Base-by-base conservation (phyloP, 2,888 invertebrate genomes). In the Hydrotaea diabolus region DNA sequence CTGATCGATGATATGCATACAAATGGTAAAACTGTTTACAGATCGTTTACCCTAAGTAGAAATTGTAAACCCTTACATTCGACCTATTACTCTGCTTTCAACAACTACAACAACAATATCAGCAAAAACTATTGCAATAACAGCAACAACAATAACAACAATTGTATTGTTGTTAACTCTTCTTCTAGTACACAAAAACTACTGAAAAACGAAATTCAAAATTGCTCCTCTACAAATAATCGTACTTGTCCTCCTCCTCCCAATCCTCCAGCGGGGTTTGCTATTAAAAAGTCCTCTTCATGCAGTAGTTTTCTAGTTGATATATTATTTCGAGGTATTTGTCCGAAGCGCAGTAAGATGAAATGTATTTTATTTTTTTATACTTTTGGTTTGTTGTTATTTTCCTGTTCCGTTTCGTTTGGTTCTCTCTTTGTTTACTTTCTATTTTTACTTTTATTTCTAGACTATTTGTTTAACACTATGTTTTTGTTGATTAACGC, bases 241-340 rank as follows among this genome's bases (percentile, higher is more conserved):
- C 73, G 79, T 80, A 78, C 83, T 77, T 84, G 64, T 85, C 75
- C 83, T 79, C 78, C 79, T 83, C 85, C 83, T 86, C 84, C 85
- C 87, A 87, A 43, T 69, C 69, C 69, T 69, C 23, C 88, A 83
- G 23, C 82, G 79, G 85, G 82, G 53, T 91, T 88, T 89, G 88
- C 89, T 88, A 92, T 92, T 89, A 91, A 92, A 89, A 92, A 92
- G 91, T 92, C 92, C 89, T 92, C 92, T 89, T 92, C 92, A 89
- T 92, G 92, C 92, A 92, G 93, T 92, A 93, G 92, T 92, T 93
- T 92, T 90, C 91, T 93, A 89, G 92, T 92, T 90, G 92, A 92
- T 92, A 90, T 92, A 89, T 90, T 93, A 89, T 93, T 92, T 91
- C 92, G 93, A 92, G 92, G 93, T 92, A 92, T 92, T 92, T 91